Percentiles rank a stretch among this genome's conserved stretches.
Evolutionary conservation across 1,140 invertebrate species (phyloP).

Genomic region (Pogonomyrmex californicus): DNA sequence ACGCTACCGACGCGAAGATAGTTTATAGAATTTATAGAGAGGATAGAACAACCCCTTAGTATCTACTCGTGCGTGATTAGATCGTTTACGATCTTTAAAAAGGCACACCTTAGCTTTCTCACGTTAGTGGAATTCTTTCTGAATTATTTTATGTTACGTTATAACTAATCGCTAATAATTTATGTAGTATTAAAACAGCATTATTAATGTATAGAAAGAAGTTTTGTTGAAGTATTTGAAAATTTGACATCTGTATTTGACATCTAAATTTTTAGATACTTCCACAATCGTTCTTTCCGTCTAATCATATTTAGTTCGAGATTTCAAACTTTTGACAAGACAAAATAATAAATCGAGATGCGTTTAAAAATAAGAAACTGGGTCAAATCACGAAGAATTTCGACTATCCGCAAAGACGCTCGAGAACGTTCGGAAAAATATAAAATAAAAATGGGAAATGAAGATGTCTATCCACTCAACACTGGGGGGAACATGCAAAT

Average conservation of each 20-base stretch:
- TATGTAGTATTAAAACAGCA: too few species aligned
- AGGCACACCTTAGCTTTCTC: too few species aligned
- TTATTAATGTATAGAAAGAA: too few species aligned
- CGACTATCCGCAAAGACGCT: slow-evolving; percentile 7
- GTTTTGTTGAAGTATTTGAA: too few species aligned
- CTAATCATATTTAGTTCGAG: background rate
- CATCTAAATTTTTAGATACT: too few species aligned
- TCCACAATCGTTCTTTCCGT: too few species aligned
- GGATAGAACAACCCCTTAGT: background rate
- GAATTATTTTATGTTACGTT: too few species aligned
- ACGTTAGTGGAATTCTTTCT: too few species aligned
- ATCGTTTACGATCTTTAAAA: background rate
- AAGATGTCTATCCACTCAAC: background rate
- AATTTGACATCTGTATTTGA: too few species aligned
- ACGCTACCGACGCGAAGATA: background rate
- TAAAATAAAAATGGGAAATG: background rate
- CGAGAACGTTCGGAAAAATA: background rate
- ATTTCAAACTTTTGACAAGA: background rate
- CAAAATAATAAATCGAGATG: background rate
- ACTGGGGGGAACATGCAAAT: background rate
- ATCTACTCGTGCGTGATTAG: background rate
- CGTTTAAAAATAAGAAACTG: slow-evolving; percentile 27
- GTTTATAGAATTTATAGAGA: background rate
- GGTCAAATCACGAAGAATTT: background rate
- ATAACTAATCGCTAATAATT: too few species aligned